Evolutionary conservation across 2,113 vertebrate genomes (phyloP).

Genomic region (Tachycineta bicolor): DNA sequence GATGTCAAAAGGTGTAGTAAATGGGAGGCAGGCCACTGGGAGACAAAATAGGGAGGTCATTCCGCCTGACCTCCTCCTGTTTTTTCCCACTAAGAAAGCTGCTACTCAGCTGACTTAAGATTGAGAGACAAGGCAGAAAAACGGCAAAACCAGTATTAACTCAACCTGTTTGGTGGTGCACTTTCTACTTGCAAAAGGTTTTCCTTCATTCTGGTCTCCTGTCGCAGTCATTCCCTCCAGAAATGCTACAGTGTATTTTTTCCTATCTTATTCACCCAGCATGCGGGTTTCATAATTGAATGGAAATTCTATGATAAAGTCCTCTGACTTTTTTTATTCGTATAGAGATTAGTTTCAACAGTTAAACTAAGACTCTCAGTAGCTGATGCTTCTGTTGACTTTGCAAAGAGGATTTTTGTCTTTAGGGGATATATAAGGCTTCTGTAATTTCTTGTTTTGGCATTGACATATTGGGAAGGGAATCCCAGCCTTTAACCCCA

Average conservation of each 20-base stretch:
- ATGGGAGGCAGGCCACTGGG: slow-evolving; percentile 64
- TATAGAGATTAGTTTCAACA: neutral
- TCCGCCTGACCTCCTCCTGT: slow-evolving; percentile 80
- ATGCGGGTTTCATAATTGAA: neutral
- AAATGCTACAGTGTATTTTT: neutral
- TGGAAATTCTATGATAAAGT: neutral
- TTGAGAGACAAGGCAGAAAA: slow-evolving; percentile 68
- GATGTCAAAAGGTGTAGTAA: slow-evolving; percentile 84
- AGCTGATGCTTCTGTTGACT: neutral
- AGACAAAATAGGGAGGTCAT: slow-evolving; percentile 70
- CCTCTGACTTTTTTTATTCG: neutral
- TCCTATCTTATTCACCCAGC: neutral
- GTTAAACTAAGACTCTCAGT: neutral
- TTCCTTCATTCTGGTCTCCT: neutral
- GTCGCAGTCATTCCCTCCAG: neutral
- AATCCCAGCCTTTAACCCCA: neutral
- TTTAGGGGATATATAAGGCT: neutral
- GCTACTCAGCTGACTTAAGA: slow-evolving; percentile 78
- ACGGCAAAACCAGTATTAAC: neutral
- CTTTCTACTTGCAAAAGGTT: neutral
- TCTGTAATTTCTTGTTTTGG: neutral
- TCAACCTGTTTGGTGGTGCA: neutral
- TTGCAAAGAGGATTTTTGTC: neutral
- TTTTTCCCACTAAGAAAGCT: slow-evolving; percentile 78
- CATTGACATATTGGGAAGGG: neutral